phyloP scores from a whole-genome alignment of 2,797 vertebrate species.

The Helostoma temminkii region DNA sequence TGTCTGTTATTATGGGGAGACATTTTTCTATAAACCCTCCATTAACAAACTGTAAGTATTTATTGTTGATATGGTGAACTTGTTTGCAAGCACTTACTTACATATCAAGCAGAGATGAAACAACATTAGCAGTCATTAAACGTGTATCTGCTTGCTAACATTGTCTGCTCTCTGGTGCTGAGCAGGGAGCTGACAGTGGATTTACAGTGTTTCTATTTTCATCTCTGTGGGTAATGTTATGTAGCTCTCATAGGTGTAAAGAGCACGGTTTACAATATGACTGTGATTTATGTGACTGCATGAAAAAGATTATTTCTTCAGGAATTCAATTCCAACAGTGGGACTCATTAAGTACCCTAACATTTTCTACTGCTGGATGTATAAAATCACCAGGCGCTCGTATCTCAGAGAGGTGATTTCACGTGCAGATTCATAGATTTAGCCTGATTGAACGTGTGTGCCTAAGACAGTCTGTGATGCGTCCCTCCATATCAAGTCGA shows the following conservation, averaged over 20 bases:
- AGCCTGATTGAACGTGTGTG: constrained; percentile 23
- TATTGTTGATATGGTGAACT: no score
- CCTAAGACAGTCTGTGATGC: constrained; percentile 19
- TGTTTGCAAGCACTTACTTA: no score
- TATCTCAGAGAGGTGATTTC: constrained; percentile 15
- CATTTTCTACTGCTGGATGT: constrained; percentile 10
- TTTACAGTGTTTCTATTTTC: no score
- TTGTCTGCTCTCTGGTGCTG: not conserved
- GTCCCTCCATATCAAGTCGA: constrained; percentile 11
- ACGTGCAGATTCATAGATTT: constrained; percentile 29
- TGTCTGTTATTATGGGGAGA: no score
- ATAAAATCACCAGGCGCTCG: not conserved
- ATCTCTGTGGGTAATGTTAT: no score
- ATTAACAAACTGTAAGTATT: no score
- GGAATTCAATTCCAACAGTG: constrained; percentile 17
- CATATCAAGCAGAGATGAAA: no score
- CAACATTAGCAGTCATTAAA: no score
- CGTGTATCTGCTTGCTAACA: not conserved
- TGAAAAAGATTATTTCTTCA: constrained; percentile 18
- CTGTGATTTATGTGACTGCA: constrained; percentile 18
- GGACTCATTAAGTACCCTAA: constrained; percentile 19
- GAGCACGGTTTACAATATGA: constrained; percentile 19
- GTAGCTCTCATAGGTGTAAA: constrained; percentile 16
- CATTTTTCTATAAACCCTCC: no score
- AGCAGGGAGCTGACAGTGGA: not conserved